phyloP scores from a whole-genome alignment of 2,113 vertebrate species.

The Triplophysa tibetana region DNA sequence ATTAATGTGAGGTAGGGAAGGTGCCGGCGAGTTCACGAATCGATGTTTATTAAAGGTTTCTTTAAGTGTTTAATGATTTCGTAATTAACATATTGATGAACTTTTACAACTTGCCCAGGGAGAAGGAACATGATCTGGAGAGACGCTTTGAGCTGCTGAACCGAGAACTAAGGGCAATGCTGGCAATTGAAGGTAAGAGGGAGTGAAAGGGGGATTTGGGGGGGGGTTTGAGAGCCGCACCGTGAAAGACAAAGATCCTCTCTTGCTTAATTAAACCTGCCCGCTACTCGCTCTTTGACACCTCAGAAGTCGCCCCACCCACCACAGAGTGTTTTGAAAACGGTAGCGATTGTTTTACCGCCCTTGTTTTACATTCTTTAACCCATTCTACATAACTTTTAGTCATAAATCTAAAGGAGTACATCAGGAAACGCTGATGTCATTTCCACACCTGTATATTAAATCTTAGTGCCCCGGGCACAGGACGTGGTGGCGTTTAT shows the following conservation, averaged over 20 bases:
- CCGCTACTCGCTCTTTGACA: constrained; percentile 16
- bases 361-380: background rate
- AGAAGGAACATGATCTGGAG: constrained; percentile 99
- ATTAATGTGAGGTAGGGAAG: constrained; percentile 92
- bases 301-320: background rate
- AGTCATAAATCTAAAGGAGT: background rate
- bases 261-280: constrained; percentile 27
- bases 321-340: background rate
- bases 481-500: background rate
- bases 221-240: constrained; percentile 1
- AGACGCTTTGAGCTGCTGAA: constrained; percentile 96
- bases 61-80: constrained; percentile 99
- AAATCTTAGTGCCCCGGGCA: constrained; percentile 32
- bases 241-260: constrained; percentile 40
- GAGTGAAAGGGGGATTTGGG: constrained; percentile 2
- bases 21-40: constrained; percentile 84
- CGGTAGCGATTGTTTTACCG: background rate
- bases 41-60: constrained; percentile 94
- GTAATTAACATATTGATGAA: constrained; percentile 99
- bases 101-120: constrained; percentile 96
- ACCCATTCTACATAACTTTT: constrained; percentile 7
- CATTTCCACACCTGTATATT: constrained; percentile 39
- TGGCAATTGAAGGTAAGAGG: constrained; percentile 96
- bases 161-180: constrained; percentile 95
- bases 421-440: constrained; percentile 27